Conservation (phyloP, 2,113 vertebrate species). For the Brachyhypopomus occidentalis region DNA sequence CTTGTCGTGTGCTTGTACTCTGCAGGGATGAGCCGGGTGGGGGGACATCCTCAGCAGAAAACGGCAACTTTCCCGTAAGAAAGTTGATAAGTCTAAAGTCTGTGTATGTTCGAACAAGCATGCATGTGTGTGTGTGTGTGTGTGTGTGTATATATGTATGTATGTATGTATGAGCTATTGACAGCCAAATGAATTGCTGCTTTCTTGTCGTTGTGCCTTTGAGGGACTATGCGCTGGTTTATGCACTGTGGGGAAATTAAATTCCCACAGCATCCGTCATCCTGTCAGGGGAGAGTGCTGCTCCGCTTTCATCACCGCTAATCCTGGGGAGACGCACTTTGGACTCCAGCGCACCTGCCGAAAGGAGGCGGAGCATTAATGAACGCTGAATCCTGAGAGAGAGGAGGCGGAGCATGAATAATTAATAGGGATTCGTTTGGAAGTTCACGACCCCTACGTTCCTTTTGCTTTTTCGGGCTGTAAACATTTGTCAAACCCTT, state of each 20-base stretch:
- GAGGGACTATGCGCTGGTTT: not conserved
- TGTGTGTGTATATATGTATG: conserved; percentile 4
- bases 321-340: not conserved
- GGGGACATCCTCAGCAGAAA: not conserved
- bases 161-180: not conserved
- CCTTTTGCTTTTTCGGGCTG: not conserved
- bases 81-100: not conserved
- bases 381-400: too few relatives aligned
- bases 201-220: conserved; percentile 29
- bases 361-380: too few relatives aligned
- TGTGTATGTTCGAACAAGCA: not conserved
- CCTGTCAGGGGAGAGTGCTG: not conserved
- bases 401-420: too few relatives aligned
- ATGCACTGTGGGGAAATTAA: conserved; percentile 14
- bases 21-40: not conserved
- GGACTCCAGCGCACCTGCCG: not conserved
- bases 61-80: not conserved
- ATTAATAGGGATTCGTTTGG: too few relatives aligned
- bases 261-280: conserved; percentile 14
- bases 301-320: not conserved
- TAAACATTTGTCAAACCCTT: not conserved
- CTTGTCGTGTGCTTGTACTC: not conserved
- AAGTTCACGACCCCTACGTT: too few relatives aligned
- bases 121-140: conserved; percentile 11
- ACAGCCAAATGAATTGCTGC: not conserved